Base-by-base conservation (phyloP, 2,113 vertebrate species). In the Muntiacus reevesi region DNA sequence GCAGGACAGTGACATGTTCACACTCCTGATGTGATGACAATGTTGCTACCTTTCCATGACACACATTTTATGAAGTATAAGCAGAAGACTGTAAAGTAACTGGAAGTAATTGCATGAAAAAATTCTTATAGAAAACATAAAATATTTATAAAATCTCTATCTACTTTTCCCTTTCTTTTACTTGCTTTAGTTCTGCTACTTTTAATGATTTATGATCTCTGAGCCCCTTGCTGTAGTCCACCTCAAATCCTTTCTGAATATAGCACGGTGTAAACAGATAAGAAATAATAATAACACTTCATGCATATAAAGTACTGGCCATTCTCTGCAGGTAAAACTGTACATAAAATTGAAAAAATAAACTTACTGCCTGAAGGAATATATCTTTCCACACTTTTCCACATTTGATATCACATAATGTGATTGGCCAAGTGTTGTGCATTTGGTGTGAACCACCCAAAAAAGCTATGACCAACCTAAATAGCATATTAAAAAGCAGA, bases 121-220 rank as follows among this genome's bases (percentile, higher is more conserved):
- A 87, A 55, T 36, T 87, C 47, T 36, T 54, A 64, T 6, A 81
- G 78, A 85, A 91, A 87, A 96, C 33, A 97, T 89, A 59, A 95
- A 92, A 92, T 95, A 87, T 88, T 96, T 94, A 96, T 82, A 88
- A 83, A 74, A 87, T 86, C 43, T 96, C 94, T 89, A 62, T 45
- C 86, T 52, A 50, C 17, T 43, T 89, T 92, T 17, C 15, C 30
- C 17, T 74, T 95, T 64, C 30, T 17, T 83, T 94, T 82, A 76
- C 76, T 92, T 36, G 16, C 54, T 91, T 91, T 79, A 36, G 54
- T 81, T 95, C 62, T 91, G 27, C 76, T 86, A 67, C 57, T 82
- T 95, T 92, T 87, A 96, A 92, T 95, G 23, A 96, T 86, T 97
- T 97, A 96, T 97, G 82, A 79, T 88, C 54, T 96, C 71, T 90